Percentiles rank a stretch among this genome's conserved stretches.
These are phyloP conservation scores for Dryoscopus gambensis DNA, from an alignment of 2,113 vertebrate genomes.

Conservation along the genomic window DNA sequence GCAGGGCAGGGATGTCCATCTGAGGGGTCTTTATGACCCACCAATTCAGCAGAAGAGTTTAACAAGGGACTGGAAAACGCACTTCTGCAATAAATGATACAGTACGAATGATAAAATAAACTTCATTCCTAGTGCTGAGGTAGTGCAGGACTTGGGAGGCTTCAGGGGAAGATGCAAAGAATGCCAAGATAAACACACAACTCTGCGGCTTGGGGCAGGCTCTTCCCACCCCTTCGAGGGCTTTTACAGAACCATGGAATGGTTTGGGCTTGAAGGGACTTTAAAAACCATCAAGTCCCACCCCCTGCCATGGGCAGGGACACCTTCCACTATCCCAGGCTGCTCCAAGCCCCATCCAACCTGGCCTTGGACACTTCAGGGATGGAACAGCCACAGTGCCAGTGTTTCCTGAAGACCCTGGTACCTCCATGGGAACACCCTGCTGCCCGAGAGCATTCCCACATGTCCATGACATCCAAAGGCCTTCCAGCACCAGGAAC, in stretches of 20 bases:
- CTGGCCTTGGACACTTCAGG: not conserved
- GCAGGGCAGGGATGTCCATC: not conserved
- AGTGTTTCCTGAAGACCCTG: not conserved
- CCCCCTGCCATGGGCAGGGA: not conserved
- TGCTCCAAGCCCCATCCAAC: accelerated
- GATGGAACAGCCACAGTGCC: not conserved
- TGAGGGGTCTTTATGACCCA: not conserved
- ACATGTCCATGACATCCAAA: accelerated
- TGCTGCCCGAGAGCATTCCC: not conserved
- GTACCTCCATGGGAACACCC: not conserved
- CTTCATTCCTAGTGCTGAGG: accelerated
- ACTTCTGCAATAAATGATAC: not conserved
- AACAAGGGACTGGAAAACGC: not conserved
- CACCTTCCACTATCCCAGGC: accelerated
- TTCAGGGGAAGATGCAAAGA: not conserved
- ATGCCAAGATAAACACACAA: not conserved
- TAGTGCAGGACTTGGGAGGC: not conserved
- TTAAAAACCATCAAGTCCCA: not conserved
- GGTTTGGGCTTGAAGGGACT: not conserved
- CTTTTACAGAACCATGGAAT: not conserved
- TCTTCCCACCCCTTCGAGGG: not conserved
- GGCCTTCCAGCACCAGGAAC: not conserved
- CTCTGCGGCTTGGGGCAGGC: not conserved
- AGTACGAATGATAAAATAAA: not conserved
- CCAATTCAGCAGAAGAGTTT: not conserved